Conservation (phyloP, 2,797 vertebrate genomes). For the Paramormyrops hopkinsi region DNA sequence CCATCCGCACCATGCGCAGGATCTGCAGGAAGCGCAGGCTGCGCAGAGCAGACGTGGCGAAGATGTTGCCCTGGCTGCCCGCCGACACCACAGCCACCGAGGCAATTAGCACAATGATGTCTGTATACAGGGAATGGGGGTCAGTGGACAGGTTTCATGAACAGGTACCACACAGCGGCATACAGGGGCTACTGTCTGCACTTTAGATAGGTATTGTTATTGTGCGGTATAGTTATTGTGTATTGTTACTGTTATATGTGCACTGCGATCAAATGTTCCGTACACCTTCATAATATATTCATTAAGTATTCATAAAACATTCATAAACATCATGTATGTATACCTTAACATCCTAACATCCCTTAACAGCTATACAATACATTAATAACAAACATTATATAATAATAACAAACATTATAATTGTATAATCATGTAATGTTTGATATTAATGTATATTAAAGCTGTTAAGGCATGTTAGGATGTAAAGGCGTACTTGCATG, state of each 20-base stretch:
- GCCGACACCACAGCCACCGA: slow-evolving; percentile 96
- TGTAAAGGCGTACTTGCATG: background rate
- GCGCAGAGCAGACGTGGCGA: slow-evolving; percentile 92
- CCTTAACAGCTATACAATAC: background rate
- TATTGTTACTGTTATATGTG: background rate
- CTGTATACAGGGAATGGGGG: slow-evolving; percentile 48
- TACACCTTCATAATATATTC: too few species aligned
- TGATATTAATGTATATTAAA: background rate
- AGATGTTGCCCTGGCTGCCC: slow-evolving; percentile 98
- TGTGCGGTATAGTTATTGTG: background rate
- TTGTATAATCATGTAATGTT: background rate
- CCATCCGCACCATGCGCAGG: slow-evolving; percentile 98
- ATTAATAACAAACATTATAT: background rate
- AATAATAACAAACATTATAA: too few species aligned
- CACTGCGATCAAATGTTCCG: background rate
- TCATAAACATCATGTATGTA: too few species aligned
- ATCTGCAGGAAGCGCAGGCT: slow-evolving; percentile 98
- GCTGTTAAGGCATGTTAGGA: background rate
- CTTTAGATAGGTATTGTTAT: background rate
- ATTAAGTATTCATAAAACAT: too few species aligned
- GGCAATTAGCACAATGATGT: slow-evolving; percentile 96
- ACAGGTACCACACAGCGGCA: background rate
- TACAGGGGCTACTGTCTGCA: background rate
- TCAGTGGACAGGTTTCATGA: background rate
- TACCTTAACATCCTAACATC: background rate